Percentiles rank a stretch among this genome's conserved stretches.
Evolutionary conservation across 2,888 invertebrate species (phyloP).

Genomic region (Acronicta leporina): DNA sequence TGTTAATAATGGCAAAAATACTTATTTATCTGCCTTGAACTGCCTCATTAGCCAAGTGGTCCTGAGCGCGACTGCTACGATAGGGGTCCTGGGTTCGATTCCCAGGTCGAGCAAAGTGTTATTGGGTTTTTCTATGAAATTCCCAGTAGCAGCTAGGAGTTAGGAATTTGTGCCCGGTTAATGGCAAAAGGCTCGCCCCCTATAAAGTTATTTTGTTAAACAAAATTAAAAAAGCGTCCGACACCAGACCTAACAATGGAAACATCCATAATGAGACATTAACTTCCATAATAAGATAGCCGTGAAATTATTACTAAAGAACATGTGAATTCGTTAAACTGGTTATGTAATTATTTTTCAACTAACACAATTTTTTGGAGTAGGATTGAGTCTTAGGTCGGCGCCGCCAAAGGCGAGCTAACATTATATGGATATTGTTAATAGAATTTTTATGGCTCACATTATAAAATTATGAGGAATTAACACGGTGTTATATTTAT

Average conservation of each 20-base stretch:
- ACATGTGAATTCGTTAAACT: constrained; percentile 62
- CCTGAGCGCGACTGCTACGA: too few species aligned
- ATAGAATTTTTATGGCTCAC: constrained; percentile 57
- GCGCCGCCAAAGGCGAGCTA: constrained; percentile 44
- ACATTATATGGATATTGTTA: constrained; percentile 57
- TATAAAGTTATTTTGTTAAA: too few species aligned
- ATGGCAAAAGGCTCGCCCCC: too few species aligned
- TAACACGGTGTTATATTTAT: constrained; percentile 48
- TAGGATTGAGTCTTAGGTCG: constrained; percentile 33
- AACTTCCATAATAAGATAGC: constrained; percentile 74
- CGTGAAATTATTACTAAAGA: constrained; percentile 75
- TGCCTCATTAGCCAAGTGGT: too few species aligned
- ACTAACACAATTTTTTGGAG: constrained; percentile 38
- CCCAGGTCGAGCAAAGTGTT: too few species aligned
- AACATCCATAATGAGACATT: constrained; percentile 69
- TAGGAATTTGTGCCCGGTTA: too few species aligned
- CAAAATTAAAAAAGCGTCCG: constrained; percentile 7
- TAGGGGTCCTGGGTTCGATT: too few species aligned
- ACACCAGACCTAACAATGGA: constrained; percentile 59
- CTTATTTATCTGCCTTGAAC: too few species aligned
- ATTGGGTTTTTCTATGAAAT: too few species aligned
- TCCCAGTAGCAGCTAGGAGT: too few species aligned
- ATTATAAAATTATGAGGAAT: constrained; percentile 55
- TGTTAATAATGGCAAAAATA: too few species aligned
- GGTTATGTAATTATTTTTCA: constrained; percentile 61